These are phyloP conservation scores for Betta splendens DNA, from an alignment of 2,797 vertebrate species.

Conservation along the genomic window DNA sequence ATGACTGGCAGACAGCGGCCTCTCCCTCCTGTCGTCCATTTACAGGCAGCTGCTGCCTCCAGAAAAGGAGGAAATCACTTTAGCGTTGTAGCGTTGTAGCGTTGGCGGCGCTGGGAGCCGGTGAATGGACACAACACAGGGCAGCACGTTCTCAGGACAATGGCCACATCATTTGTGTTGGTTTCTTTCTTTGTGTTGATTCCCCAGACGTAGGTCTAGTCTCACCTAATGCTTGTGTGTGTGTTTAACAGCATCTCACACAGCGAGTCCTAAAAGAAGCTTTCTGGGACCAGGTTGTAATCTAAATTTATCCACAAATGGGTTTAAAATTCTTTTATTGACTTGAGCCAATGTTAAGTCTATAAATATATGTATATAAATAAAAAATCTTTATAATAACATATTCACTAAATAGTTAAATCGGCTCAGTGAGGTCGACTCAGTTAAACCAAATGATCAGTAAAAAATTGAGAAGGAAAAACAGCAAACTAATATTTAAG, in stretches of 20 bases:
- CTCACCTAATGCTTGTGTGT: constrained; percentile 21
- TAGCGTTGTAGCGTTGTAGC: constrained; percentile 56
- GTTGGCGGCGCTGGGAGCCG: constrained; percentile 52
- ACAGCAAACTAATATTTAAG: too few species aligned
- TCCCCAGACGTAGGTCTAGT: too few species aligned
- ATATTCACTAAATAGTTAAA: too few species aligned
- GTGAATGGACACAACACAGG: constrained; percentile 18
- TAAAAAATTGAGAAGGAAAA: not conserved
- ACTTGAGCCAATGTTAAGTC: too few species aligned
- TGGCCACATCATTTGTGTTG: constrained; percentile 33
- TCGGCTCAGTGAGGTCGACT: too few species aligned
- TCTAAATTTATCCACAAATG: too few species aligned
- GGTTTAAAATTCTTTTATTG: too few species aligned
- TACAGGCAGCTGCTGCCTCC: constrained; percentile 59
- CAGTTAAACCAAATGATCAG: too few species aligned
- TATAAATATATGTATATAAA: too few species aligned
- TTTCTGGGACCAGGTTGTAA: too few species aligned
- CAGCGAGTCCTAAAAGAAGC: too few species aligned
- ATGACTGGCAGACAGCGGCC: constrained; percentile 57
- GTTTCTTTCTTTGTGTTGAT: constrained; percentile 45
- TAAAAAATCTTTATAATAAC: too few species aligned
- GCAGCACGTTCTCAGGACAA: constrained; percentile 28
- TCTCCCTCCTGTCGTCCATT: constrained; percentile 50
- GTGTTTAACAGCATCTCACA: constrained; percentile 1
- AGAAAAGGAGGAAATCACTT: constrained; percentile 65